Conservation (phyloP, 2,888 invertebrate species). For the Tipula confusa region DNA sequence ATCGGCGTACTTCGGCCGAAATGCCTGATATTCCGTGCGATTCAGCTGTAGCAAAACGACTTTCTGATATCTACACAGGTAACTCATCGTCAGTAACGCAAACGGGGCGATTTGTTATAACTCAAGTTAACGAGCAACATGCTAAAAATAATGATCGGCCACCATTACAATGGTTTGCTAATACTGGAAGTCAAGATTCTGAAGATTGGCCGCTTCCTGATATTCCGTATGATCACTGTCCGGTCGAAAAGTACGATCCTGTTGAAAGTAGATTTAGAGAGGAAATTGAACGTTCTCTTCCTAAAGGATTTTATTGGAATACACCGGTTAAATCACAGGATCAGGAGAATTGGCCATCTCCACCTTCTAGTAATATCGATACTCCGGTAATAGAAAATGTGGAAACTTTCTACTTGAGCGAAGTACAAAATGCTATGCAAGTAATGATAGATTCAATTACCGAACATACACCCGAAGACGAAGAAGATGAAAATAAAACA, state of each 20-base stretch:
- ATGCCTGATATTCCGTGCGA: slow-evolving; percentile 82
- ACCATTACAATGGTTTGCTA: slow-evolving; percentile 48
- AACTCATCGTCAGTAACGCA: slow-evolving; percentile 50
- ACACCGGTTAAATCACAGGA: slow-evolving; percentile 56
- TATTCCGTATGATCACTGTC: slow-evolving; percentile 55
- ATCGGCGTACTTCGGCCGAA: slow-evolving; percentile 76
- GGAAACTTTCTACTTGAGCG: slow-evolving; percentile 73
- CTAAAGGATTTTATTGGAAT: slow-evolving; percentile 49
- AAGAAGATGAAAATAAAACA: slow-evolving; percentile 54
- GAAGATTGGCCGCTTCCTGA: slow-evolving; percentile 74
- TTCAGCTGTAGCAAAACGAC: slow-evolving; percentile 54
- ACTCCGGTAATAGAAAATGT: slow-evolving; percentile 70
- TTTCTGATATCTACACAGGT: slow-evolving; percentile 56
- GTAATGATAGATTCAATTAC: slow-evolving; percentile 68
- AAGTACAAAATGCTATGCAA: slow-evolving; percentile 72
- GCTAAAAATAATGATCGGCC: slow-evolving; percentile 43
- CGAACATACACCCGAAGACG: slow-evolving; percentile 56
- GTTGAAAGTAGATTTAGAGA: slow-evolving; percentile 42
- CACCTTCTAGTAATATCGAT: slow-evolving; percentile 67
- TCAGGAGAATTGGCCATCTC: slow-evolving; percentile 77
- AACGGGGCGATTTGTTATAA: slow-evolving; percentile 47
- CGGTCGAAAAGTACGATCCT: slow-evolving; percentile 38
- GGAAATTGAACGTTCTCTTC: slow-evolving; percentile 47
- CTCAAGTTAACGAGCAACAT: slow-evolving; percentile 49
- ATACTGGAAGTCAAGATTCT: slow-evolving; percentile 66